Evolutionary conservation across 2,113 vertebrate genomes (phyloP).

Genomic region (Syngnathoides biaculeatus): DNA sequence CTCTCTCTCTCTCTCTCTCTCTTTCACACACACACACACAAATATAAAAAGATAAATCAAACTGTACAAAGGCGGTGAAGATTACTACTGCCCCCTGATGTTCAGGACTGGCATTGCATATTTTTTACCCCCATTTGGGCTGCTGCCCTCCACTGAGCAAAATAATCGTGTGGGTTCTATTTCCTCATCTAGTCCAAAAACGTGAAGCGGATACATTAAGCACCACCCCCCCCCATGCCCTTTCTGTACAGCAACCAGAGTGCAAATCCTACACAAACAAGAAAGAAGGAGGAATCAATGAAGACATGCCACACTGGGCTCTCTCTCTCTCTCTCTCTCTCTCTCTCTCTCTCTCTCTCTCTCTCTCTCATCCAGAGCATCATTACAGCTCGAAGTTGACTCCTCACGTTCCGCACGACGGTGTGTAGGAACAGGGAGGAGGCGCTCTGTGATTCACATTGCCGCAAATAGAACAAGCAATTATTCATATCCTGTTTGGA

Average conservation of each 20-base stretch:
- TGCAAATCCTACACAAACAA: slow-evolving; percentile 49
- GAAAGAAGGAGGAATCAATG: slow-evolving; percentile 58
- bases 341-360: slow-evolving; percentile 18
- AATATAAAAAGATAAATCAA: not conserved
- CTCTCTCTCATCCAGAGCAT: slow-evolving; percentile 23
- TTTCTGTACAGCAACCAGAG: slow-evolving; percentile 15
- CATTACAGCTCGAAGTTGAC: slow-evolving; percentile 24
- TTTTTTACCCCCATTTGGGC: slow-evolving; percentile 1
- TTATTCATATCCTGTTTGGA: slow-evolving; percentile 55
- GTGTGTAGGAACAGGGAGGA: slow-evolving; percentile 50
- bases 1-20: too few species aligned
- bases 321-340: slow-evolving; percentile 9
- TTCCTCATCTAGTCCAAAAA: slow-evolving; percentile 37
- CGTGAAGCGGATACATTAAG: slow-evolving; percentile 36
- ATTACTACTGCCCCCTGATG: slow-evolving; percentile 64
- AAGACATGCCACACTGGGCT: slow-evolving; percentile 56
- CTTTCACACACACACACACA: not conserved
- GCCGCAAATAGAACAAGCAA: slow-evolving; percentile 55
- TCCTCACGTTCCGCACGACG: slow-evolving; percentile 43
- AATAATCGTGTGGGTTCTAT: slow-evolving; percentile 45
- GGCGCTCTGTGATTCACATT: slow-evolving; percentile 56
- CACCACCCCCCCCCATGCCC: slow-evolving; percentile 15
- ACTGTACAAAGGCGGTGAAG: slow-evolving; percentile 17
- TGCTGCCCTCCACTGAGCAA: slow-evolving; percentile 31
- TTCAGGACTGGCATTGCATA: slow-evolving; percentile 1